Evolutionary conservation across 2,113 vertebrate species (phyloP), one percentile per base, ranked within the genome.

Genomic region (Nyctibius bracteatus): DNA sequence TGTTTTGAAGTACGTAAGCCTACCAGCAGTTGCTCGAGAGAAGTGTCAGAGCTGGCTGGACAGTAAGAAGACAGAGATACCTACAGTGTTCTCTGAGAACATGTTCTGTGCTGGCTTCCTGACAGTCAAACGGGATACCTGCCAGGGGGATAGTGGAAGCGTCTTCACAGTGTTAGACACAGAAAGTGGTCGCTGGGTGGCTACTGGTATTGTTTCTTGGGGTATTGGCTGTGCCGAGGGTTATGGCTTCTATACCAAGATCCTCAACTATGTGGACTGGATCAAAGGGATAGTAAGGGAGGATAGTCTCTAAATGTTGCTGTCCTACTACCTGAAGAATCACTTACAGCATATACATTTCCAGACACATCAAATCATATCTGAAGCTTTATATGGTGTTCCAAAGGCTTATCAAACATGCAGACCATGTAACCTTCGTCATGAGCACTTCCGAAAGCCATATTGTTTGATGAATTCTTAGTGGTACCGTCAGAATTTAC

Each of bases 51-150:
- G 5, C 0, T 98, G 97, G 96, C 93, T 98, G 70, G 10, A 12
- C n/a, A 24, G 4, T 8, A 93, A 96, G 33, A 83, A n/a, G 18
- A 19, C 3, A 10, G 11, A 44, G 1, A 24, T 23, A 0, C 92
- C 96, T 4, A 84, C 92, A 55, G 84, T 97, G 43, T 98, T 98
- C 94, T 97, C 98, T 3, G 55, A 94, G 66, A 98, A 98, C 83
- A 98, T 98, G 98, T 98, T 98, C 96, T 98, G 98, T 70, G 98
- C 98, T 63, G 98, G 98, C 41, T 97, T 80, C 62, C 95, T 83
- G 0, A 14, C 2, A 10, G 23, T 28, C 43, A 95, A 59, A 47
- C 66, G 35, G 23, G 98, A 98, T 7, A 94, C 98, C 20, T 98
- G 98, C 63, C 98, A 98, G 78, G 98, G 98, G 5, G 98, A 98